Percentiles rank a stretch among this genome's conserved stretches.
These are phyloP conservation scores for Brachycybe producta DNA, from an alignment of 2,888 invertebrate species.

Conservation along the genomic window DNA sequence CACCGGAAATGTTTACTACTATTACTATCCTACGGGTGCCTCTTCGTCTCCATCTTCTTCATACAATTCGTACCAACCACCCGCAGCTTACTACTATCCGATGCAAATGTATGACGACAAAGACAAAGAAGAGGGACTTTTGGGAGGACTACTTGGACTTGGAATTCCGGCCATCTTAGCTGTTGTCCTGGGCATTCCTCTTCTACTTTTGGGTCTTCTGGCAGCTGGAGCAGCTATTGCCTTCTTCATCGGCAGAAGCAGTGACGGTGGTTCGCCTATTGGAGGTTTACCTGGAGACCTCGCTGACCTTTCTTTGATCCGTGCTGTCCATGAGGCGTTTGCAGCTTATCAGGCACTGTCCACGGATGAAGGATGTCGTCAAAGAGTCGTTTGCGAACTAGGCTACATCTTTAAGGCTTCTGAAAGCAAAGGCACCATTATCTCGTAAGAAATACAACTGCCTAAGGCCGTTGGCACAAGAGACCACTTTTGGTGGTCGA, in stretches of 20 bases:
- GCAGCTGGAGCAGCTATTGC: not conserved
- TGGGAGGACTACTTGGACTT: not conserved
- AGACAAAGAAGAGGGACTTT: not conserved
- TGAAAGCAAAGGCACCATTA: not conserved
- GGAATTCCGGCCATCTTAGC: not conserved
- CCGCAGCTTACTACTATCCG: not conserved
- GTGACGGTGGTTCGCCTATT: not conserved
- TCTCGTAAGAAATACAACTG: not conserved
- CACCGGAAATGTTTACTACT: conserved; percentile 11
- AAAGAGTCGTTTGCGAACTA: not conserved
- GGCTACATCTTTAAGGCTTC: conserved; percentile 1
- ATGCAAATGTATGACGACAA: not conserved
- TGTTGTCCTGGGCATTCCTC: conserved; percentile 3
- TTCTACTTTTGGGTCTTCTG: not conserved
- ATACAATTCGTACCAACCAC: not conserved
- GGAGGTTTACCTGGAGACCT: not conserved
- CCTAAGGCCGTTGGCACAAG: too few relatives aligned
- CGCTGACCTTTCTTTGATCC: not conserved
- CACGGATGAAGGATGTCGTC: not conserved
- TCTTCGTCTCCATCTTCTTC: not conserved
- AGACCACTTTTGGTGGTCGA: too few relatives aligned
- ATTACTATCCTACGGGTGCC: conserved; percentile 8
- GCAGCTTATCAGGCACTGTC: conserved; percentile 3
- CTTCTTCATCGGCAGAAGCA: conserved; percentile 9
- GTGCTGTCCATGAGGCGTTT: conserved; percentile 4